Evolutionary conservation across 2,888 invertebrate genomes (phyloP).

Genomic region (Fabriciana adippe): DNA sequence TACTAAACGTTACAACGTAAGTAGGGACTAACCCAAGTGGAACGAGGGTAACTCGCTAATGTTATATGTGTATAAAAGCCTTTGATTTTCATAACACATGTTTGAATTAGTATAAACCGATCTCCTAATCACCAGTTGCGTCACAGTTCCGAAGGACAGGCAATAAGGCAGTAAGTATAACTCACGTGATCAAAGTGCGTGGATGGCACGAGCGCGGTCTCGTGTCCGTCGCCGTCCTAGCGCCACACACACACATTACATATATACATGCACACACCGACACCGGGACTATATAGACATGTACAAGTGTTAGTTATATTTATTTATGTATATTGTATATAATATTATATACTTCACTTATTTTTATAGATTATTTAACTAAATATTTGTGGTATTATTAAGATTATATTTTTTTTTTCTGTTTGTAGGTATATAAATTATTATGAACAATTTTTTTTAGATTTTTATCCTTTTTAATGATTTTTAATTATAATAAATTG

Average conservation of each 20-base stretch:
- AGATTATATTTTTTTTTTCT: too few relatives aligned
- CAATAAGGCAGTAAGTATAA: constrained; percentile 44
- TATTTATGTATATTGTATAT: background rate
- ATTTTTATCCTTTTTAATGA: background rate
- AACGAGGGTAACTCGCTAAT: too few relatives aligned
- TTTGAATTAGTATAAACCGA: too few relatives aligned
- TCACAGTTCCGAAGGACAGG: background rate
- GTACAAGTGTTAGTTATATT: constrained; percentile 42
- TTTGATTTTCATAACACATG: too few relatives aligned
- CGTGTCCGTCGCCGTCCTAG: constrained; percentile 76
- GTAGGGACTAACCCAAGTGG: too few relatives aligned
- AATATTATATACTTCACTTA: too few relatives aligned
- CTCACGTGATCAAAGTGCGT: constrained; percentile 76
- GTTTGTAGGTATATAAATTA: too few relatives aligned
- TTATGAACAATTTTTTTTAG: background rate
- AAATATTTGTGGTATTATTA: too few relatives aligned
- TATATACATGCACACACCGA: constrained; percentile 75
- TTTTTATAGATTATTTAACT: too few relatives aligned
- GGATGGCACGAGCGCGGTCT: constrained; percentile 69
- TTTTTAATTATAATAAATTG: too few relatives aligned
- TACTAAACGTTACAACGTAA: too few relatives aligned
- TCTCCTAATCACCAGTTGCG: background rate
- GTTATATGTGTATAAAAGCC: too few relatives aligned
- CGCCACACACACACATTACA: constrained; percentile 65
- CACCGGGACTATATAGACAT: constrained; percentile 44